Percentiles rank a stretch among this genome's conserved stretches.
Evolutionary conservation across 2,888 invertebrate genomes (phyloP).

Genomic region (Polyploca ridens): DNA sequence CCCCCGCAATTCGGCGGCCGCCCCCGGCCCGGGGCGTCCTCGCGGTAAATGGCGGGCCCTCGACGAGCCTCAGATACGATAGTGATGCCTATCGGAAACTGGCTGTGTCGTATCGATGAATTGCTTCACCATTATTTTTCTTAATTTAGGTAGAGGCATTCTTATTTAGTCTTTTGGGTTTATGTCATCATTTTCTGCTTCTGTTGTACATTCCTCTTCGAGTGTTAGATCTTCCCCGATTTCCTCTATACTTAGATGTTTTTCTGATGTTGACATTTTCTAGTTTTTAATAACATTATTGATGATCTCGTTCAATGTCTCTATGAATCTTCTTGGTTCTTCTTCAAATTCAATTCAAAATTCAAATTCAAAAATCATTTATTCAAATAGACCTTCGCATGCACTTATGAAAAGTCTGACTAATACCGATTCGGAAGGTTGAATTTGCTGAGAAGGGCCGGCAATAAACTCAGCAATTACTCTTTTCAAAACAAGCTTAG

Average conservation of each 20-base stretch:
- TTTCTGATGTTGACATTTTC: not conserved
- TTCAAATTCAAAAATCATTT: no score
- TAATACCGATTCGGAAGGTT: no score
- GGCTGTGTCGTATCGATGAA: conserved; percentile 49
- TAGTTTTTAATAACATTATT: not conserved
- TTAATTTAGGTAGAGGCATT: not conserved
- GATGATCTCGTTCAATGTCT: not conserved
- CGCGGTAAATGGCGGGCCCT: conserved; percentile 71
- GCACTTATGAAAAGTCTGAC: no score
- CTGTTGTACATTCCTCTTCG: not conserved
- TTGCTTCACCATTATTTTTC: conserved; percentile 15
- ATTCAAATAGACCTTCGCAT: no score
- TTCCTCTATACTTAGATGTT: no score
- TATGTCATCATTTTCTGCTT: not conserved
- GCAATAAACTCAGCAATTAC: no score
- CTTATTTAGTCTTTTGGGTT: not conserved
- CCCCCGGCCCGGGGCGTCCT: conserved; percentile 60
- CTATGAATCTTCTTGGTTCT: not conserved
- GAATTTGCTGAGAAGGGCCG: no score
- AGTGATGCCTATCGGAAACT: conserved; percentile 58
- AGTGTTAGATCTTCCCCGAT: not conserved
- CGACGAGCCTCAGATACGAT: conserved; percentile 50
- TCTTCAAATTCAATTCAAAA: no score
- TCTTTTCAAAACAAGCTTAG: no score
- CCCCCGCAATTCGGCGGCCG: conserved; percentile 77